Percentiles rank a stretch among this genome's conserved stretches.
These are phyloP conservation scores for Ptilonorhynchus violaceus DNA, from an alignment of 2,113 vertebrate genomes.

Conservation along the genomic window DNA sequence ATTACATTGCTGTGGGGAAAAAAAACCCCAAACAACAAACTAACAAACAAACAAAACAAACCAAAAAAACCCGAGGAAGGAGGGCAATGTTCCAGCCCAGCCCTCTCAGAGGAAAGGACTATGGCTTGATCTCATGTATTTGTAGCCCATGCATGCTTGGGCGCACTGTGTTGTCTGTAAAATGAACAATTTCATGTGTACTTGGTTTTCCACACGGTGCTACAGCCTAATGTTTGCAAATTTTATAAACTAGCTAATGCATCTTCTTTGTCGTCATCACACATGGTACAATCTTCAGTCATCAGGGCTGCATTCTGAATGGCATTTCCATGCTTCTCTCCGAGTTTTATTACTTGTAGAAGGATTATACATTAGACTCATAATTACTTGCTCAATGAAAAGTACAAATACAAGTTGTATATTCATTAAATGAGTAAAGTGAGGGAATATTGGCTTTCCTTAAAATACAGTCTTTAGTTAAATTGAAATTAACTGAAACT, in stretches of 20 bases:
- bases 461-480: slow-evolving; percentile 45
- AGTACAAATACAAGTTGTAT: not conserved
- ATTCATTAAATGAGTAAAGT: slow-evolving; percentile 12
- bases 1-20: not conserved
- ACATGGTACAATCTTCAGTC: not conserved
- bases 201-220: not conserved
- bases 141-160: not conserved
- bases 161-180: not conserved
- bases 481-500: slow-evolving; percentile 56
- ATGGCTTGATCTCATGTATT: not conserved
- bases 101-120: not conserved
- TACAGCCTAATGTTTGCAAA: not conserved
- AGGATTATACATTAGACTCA: not conserved
- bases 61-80: not conserved
- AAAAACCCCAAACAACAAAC: not conserved
- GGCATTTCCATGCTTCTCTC: not conserved
- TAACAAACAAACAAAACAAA: not conserved
- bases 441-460: slow-evolving; percentile 11
- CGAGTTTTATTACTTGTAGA: not conserved
- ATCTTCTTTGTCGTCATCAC: not conserved
- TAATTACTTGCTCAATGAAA: slow-evolving; percentile 33
- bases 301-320: not conserved
- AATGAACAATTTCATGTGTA: not conserved
- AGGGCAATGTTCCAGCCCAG: not conserved
- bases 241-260: not conserved